Evolutionary conservation across 1,140 invertebrate genomes (phyloP), one percentile per base, ranked within the genome.

Genomic region (Vanessa tameamea): DNA sequence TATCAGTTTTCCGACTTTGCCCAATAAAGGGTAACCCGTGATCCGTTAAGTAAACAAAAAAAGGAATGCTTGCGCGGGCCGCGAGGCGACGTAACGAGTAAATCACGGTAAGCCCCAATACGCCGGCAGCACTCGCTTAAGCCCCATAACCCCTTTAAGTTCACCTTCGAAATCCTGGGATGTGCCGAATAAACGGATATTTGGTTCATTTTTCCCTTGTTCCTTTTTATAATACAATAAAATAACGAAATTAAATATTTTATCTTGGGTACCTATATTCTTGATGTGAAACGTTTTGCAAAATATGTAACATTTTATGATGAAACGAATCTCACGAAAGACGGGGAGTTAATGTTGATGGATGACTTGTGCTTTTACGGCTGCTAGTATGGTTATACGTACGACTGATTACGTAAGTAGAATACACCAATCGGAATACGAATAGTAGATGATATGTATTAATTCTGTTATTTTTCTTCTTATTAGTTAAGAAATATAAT

Each of bases 11-110:
- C 61, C 69, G 69, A 72, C 61, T 72, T 72, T 72, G 64, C 69
- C 69, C 69, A 64, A 72, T 72, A 72, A 72, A 72, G 69, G 69
- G 69, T 72, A 72, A 72, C 83, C 89, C 86, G 75, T 89, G 88
- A 92, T 72, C 88, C 89, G 83, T 85, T 87, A 87, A 87, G 89
- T 92, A 91, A 92, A 92, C 88, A 91, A 90, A 90, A 91, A 91
- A 92, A 85, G 81, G 74, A 78, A 83, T 79, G 83, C 73, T 78
- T 69, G 76, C 74, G 85, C 78, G 78, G 78, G 72, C 81, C 85
- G 83, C 83, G 85, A 77, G 78, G 83, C 82, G 85, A 84, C 85
- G 87, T 86, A 86, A 87, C 83, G 86, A 89, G 88, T 90, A 92
- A 91, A 59, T 59, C 55, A 59, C 55, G 67, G 69, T 75, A 75